Evolutionary conservation across 2,888 invertebrate genomes (phyloP).

Genomic region (Eustalomyia histrio): DNA sequence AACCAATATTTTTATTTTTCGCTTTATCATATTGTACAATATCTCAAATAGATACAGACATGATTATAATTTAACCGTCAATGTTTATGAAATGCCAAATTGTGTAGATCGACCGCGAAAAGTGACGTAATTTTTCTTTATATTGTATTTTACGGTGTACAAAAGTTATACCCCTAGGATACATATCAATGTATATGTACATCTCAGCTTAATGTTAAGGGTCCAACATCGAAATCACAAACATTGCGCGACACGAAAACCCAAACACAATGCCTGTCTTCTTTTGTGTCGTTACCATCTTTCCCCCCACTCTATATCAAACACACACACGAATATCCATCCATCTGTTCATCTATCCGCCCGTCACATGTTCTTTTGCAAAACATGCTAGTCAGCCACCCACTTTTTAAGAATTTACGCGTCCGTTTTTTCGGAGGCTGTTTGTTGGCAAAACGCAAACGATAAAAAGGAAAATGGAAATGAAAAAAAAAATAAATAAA

Average conservation of each 20-base stretch:
- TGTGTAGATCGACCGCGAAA: too few species aligned
- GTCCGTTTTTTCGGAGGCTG: slow-evolving; percentile 56
- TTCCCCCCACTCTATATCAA: neutral
- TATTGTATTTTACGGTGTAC: too few species aligned
- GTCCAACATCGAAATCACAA: slow-evolving; percentile 34
- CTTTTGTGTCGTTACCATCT: slow-evolving; percentile 6
- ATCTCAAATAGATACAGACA: too few species aligned
- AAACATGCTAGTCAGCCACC: slow-evolving; percentile 48
- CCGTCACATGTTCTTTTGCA: slow-evolving; percentile 34
- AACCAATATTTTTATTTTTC: too few species aligned
- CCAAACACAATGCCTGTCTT: slow-evolving; percentile 11
- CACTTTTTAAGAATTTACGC: slow-evolving; percentile 66
- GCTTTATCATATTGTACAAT: too few species aligned
- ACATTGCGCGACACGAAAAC: slow-evolving; percentile 37
- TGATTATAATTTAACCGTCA: too few species aligned
- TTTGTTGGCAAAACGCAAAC: slow-evolving; percentile 55
- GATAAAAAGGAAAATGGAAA: slow-evolving; percentile 60
- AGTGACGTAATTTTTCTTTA: too few species aligned
- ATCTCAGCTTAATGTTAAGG: slow-evolving; percentile 19
- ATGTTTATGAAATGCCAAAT: too few species aligned
- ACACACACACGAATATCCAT: neutral
- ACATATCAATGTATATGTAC: neutral
- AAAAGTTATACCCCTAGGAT: too few species aligned
- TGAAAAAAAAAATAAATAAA: slow-evolving; percentile 52
- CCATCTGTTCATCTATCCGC: slow-evolving; percentile 42